A percentile compares a stretch with the other conserved stretches of the same genome.
Conservation (phyloP, 2,888 invertebrate genomes). For the Synanthedon vespiformis region DNA sequence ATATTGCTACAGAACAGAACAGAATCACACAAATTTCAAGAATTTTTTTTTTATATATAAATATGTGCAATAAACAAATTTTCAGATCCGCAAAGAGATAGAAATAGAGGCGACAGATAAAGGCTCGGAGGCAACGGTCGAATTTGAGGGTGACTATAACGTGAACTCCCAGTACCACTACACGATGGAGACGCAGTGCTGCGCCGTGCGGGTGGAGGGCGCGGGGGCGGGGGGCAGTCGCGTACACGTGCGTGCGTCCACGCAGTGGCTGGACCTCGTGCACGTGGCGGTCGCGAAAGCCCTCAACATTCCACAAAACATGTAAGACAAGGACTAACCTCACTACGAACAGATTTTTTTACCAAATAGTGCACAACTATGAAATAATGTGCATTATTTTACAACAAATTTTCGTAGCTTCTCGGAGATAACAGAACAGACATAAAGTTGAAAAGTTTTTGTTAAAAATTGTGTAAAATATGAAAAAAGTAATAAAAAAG, state of each 20-base stretch:
- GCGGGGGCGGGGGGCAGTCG: constrained; percentile 31
- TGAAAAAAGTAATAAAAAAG: too few species aligned
- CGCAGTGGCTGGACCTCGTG: constrained; percentile 74
- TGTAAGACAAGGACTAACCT: constrained; percentile 34
- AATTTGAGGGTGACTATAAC: constrained; percentile 67
- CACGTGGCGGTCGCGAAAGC: constrained; percentile 68
- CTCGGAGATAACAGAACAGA: too few species aligned
- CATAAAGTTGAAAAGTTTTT: too few species aligned
- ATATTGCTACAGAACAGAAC: too few species aligned
- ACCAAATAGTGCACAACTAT: too few species aligned
- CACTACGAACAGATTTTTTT: too few species aligned
- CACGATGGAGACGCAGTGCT: constrained; percentile 81
- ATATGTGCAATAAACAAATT: background rate
- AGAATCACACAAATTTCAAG: too few species aligned
- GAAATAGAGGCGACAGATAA: constrained; percentile 33
- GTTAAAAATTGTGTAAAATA: too few species aligned
- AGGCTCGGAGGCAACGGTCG: constrained; percentile 53
- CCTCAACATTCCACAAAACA: constrained; percentile 69
- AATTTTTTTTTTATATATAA: too few species aligned
- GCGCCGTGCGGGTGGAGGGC: constrained; percentile 31
- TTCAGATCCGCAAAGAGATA: constrained; percentile 40
- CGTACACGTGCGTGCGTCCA: constrained; percentile 69
- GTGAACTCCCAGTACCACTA: constrained; percentile 79
- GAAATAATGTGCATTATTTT: too few species aligned
- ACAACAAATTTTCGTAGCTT: too few species aligned